These are phyloP conservation scores for Argopecten irradians DNA, from an alignment of 1,140 invertebrate genomes.

Conservation along the genomic window DNA sequence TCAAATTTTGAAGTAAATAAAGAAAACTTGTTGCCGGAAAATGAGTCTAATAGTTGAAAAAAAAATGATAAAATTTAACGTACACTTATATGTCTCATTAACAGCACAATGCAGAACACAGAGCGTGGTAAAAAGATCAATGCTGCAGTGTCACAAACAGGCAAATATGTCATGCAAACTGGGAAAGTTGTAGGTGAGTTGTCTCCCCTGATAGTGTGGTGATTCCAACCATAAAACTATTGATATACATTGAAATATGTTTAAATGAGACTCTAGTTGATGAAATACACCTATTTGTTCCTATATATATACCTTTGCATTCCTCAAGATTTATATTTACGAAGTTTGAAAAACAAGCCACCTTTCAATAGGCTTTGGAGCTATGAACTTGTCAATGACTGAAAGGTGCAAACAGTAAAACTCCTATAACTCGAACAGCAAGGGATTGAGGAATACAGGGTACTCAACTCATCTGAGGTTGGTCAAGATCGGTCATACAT, in stretches of 20 bases:
- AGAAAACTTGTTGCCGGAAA: too few relatives aligned
- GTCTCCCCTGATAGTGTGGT: background rate
- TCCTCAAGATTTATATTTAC: background rate
- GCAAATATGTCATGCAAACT: conserved; percentile 92
- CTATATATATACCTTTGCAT: background rate
- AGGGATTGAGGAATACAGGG: too few relatives aligned
- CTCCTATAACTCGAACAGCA: too few relatives aligned
- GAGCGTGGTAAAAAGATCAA: conserved; percentile 95
- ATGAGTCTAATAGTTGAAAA: too few relatives aligned
- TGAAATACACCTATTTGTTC: background rate
- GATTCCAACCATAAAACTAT: background rate
- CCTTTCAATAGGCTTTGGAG: background rate
- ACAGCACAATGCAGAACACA: conserved; percentile 94
- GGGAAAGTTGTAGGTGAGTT: conserved; percentile 80
- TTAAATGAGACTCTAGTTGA: background rate
- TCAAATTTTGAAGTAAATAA: too few relatives aligned
- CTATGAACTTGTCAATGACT: background rate
- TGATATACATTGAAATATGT: background rate
- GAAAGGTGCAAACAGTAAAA: too few relatives aligned
- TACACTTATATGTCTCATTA: conserved; percentile 25
- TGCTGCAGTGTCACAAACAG: conserved; percentile 93
- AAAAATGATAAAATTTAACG: too few relatives aligned
- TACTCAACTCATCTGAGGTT: too few relatives aligned
- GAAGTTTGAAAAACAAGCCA: background rate
- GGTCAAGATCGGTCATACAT: too few relatives aligned